Conservation (phyloP, 2,888 invertebrate species). For the Idaea dimidiata region DNA sequence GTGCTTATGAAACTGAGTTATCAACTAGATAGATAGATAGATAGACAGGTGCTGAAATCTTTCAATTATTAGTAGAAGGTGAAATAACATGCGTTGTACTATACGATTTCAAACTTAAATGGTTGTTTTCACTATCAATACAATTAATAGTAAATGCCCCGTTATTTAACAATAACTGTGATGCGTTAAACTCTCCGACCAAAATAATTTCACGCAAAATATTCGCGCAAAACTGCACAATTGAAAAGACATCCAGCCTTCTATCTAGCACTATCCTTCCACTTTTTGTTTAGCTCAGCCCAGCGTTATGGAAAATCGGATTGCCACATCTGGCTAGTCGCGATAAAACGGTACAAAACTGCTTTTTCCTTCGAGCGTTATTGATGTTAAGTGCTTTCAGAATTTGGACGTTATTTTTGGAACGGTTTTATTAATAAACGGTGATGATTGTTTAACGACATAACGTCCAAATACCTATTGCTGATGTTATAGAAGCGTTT, state of each 20-base stretch:
- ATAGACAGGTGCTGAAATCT: no score
- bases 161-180: no score
- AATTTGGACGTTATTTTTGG: conserved; percentile 10
- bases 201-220: conserved; percentile 5
- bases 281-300: conserved; percentile 20
- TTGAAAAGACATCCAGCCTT: conserved; percentile 23
- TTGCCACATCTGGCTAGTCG: conserved; percentile 39
- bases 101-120: no score
- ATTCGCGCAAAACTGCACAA: conserved; percentile 5
- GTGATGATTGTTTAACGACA: no score
- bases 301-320: conserved; percentile 41
- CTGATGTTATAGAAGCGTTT: no score
- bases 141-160: background rate
- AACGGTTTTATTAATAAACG: background rate
- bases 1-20: no score
- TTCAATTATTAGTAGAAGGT: background rate
- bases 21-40: no score
- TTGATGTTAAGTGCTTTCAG: conserved; percentile 19
- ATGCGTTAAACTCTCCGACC: no score
- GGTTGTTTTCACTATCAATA: no score
- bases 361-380: conserved; percentile 37
- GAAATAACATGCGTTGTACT: background rate
- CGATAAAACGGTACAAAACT: conserved; percentile 37
- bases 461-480: no score
- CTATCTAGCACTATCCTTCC: conserved; percentile 17